A percentile compares a stretch with the other conserved stretches of the same genome.
phyloP scores from a whole-genome alignment of 2,113 vertebrate species.

The Phocoena phocoena region DNA sequence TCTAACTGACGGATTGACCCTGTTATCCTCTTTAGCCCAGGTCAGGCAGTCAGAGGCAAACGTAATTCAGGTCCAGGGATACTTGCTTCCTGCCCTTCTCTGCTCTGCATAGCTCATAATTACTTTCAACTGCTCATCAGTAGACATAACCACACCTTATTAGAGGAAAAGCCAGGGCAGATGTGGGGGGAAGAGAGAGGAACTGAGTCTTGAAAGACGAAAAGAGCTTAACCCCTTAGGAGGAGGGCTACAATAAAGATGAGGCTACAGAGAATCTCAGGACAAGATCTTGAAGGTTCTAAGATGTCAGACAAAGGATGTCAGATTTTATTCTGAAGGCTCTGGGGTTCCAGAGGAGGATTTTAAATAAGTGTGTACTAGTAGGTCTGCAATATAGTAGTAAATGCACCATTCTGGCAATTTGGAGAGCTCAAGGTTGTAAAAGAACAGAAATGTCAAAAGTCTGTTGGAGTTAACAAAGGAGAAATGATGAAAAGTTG shows the following conservation, averaged over 20 bases:
- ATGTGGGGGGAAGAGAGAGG: not conserved
- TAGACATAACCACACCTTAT: not conserved
- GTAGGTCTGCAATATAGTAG: not conserved
- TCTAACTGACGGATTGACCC: not conserved
- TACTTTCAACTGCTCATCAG: not conserved
- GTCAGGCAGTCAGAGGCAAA: not conserved
- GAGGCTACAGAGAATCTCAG: not conserved
- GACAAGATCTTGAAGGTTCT: not conserved
- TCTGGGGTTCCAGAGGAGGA: not conserved
- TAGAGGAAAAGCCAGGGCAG: not conserved
- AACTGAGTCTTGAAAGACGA: not conserved
- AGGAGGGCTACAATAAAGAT: accelerated
- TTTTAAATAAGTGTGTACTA: not conserved
- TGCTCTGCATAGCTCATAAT: not conserved
- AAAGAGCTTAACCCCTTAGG: not conserved
- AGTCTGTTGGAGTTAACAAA: not conserved
- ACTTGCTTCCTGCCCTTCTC: not conserved
- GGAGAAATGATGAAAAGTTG: not conserved
- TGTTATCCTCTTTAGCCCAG: not conserved
- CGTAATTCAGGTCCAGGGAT: not conserved
- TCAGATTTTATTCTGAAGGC: not conserved
- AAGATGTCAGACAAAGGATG: not conserved
- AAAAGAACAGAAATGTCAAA: not conserved
- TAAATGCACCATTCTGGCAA: not conserved
- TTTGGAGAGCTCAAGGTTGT: not conserved